Evolutionary conservation across 1,140 invertebrate genomes (phyloP).

Genomic region (Drosophila azteca): DNA sequence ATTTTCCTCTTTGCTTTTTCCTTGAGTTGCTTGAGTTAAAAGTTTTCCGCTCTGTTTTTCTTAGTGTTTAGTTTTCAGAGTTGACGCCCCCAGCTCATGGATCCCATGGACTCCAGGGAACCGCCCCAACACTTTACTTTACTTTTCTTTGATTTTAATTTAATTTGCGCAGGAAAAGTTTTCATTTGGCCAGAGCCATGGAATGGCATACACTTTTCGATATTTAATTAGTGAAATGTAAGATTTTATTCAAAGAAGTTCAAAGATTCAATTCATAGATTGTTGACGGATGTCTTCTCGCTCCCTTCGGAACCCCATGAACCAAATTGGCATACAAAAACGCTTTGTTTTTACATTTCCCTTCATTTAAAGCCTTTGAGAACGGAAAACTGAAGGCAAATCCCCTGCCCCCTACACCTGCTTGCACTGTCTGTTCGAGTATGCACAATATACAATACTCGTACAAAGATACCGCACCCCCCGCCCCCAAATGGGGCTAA

Average conservation of each 20-base stretch:
- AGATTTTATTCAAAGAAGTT: background rate
- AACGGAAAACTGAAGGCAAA: constrained; percentile 8
- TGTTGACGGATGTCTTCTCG: no score
- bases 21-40: constrained; percentile 10
- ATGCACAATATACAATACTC: background rate
- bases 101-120: background rate
- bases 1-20: constrained; percentile 7
- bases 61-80: constrained; percentile 36
- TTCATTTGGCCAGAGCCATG: constrained; percentile 31
- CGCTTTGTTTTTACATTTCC: constrained; percentile 15
- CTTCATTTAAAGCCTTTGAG: constrained; percentile 24
- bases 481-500: constrained; percentile 22
- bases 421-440: background rate
- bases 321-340: constrained; percentile 8
- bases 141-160: constrained; percentile 60
- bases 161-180: constrained; percentile 55
- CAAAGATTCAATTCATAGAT: no score
- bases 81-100: constrained; percentile 30
- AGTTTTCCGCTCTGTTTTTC: constrained; percentile 42
- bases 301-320: background rate
- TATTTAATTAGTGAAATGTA: constrained; percentile 7
- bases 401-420: background rate
- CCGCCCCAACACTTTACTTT: constrained; percentile 10
- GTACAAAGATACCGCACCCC: constrained; percentile 7
- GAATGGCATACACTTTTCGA: background rate